phyloP scores from a whole-genome alignment of 1,140 invertebrate genomes.

The Grapholita molesta region DNA sequence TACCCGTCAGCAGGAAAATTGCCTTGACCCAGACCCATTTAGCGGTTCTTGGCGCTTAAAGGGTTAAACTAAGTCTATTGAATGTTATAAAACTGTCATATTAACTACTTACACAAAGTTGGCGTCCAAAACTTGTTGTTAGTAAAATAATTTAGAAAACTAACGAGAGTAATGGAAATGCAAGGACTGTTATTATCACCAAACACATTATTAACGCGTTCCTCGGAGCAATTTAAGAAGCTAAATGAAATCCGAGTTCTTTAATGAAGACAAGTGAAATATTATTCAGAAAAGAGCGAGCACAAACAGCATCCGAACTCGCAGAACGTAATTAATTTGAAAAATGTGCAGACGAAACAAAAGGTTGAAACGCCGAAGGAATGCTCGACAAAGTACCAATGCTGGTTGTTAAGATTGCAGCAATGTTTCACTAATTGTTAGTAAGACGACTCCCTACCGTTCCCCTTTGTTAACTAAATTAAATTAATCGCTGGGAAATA shows the following conservation, averaged over 20 bases:
- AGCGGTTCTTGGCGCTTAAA: too few relatives aligned
- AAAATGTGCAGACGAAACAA: slow-evolving; percentile 17
- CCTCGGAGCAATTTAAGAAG: not conserved
- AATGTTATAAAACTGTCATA: too few relatives aligned
- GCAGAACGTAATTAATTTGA: slow-evolving; percentile 15
- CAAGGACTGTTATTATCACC: not conserved
- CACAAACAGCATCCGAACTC: slow-evolving; percentile 11
- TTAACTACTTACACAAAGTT: too few relatives aligned
- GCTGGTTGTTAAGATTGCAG: slow-evolving; percentile 42
- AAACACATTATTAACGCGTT: slow-evolving; percentile 2
- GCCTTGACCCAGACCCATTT: too few relatives aligned
- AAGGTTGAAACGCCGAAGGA: slow-evolving; percentile 14
- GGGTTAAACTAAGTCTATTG: too few relatives aligned
- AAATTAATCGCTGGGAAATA: slow-evolving; percentile 73
- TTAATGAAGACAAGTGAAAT: slow-evolving; percentile 18
- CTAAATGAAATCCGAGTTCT: not conserved
- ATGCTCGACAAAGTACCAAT: slow-evolving; percentile 17
- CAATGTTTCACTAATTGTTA: slow-evolving; percentile 61
- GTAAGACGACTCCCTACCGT: slow-evolving; percentile 42
- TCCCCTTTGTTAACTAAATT: slow-evolving; percentile 68
- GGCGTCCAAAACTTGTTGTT: too few relatives aligned
- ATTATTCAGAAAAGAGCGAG: slow-evolving; percentile 5
- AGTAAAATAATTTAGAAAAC: too few relatives aligned
- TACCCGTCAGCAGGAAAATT: too few relatives aligned
- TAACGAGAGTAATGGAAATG: too few relatives aligned